Evolutionary conservation across 2,888 invertebrate species (phyloP), one percentile per base, ranked within the genome.

Genomic region (Oeneis ivallda): DNA sequence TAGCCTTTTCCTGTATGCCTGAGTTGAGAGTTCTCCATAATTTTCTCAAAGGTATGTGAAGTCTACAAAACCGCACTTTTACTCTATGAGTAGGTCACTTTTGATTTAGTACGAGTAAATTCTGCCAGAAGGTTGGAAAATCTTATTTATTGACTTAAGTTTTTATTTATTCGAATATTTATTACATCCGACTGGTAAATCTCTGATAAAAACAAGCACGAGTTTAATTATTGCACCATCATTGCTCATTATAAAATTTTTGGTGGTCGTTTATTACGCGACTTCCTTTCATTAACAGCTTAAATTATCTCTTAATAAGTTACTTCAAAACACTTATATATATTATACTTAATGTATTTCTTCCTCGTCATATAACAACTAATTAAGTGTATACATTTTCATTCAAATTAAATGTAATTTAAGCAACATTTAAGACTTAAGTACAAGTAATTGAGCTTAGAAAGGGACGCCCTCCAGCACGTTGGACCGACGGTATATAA

Each of bases 231-330:
- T 34, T n/a, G 45, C 41, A 19, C 19, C 11, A 13, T 56, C 17
- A 56, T 41, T 56, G 56, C 58, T 58, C 58, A 45, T 58, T 58
- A 58, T 34, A 45, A 47, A 58, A 47, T 34, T 58, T 58, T 58
- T 47, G 58, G 58, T 58, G 15, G 32, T 47, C 34, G 15, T 47
- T 58, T 47, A 47, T 47, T 45, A 34, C 58, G 10, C 45, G 58
- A 58, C 58, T 58, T 58, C 58, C 58, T 58, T 58, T 58, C 58
- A 58, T 58, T 58, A 58, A 58, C 45, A 47, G 58, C 15, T 34
- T 45, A 32, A 58, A 26, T 41, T 56, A 58, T 45, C 47, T 58
- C 58, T 47, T 47, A 58, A 58, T 58, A 58, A 58, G 58, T 58
- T 10, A 58, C 45, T 34, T 15, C 15, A 15, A 17, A 45, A 34